Evolutionary conservation across 2,888 invertebrate species (phyloP).

Genomic region (Erannis defoliaria): DNA sequence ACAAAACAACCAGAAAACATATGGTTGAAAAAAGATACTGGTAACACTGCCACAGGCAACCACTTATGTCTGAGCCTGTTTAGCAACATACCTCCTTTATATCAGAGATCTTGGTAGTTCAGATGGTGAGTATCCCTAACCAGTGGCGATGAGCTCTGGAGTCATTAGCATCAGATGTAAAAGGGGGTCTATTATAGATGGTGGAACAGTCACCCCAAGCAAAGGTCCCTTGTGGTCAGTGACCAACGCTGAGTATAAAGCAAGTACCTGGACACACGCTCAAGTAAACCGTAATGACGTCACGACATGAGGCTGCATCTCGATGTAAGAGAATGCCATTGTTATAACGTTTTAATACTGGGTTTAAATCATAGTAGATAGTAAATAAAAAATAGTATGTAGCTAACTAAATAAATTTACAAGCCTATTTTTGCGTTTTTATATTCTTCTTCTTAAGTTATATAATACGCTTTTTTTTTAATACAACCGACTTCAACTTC

Average conservation of each 20-base stretch:
- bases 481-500: too few relatives aligned
- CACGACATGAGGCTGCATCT: conserved; percentile 59
- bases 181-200: conserved; percentile 58
- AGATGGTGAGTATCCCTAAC: conserved; percentile 49
- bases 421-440: too few relatives aligned
- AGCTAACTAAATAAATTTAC: too few relatives aligned
- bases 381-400: too few relatives aligned
- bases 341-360: conserved; percentile 3
- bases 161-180: conserved; percentile 41
- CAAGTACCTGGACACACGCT: conserved; percentile 72
- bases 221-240: conserved; percentile 83
- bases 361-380: neutral
- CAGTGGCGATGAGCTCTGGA: conserved; percentile 38
- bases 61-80: conserved; percentile 62
- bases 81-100: conserved; percentile 66
- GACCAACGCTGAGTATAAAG: conserved; percentile 83
- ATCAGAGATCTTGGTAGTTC: conserved; percentile 57
- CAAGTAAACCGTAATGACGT: conserved; percentile 71
- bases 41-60: conserved; percentile 58
- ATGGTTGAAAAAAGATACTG: conserved; percentile 78
- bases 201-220: conserved; percentile 82
- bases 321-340: conserved; percentile 54
- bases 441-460: too few relatives aligned
- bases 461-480: too few relatives aligned
- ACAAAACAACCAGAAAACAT: conserved; percentile 82